Evolutionary conservation across 2,113 vertebrate genomes (phyloP), one percentile per base, ranked within the genome.

Genomic region (Choloepus hoffmanni): DNA sequence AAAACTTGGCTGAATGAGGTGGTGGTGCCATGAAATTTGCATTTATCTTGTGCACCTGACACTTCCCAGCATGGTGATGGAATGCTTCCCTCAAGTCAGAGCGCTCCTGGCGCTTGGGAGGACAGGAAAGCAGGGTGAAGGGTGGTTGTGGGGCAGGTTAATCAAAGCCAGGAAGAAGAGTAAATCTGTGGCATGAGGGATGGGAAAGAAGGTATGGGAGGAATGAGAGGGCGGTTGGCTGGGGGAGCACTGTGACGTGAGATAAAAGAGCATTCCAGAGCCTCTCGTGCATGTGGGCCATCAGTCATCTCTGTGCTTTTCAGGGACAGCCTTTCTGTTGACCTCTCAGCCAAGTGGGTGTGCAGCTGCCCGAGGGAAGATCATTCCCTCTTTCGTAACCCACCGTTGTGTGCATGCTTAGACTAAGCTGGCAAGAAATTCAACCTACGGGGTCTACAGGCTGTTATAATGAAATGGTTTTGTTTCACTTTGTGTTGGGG

Each of bases 21-120:
- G 84, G 87, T 36, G 28, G 81, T 93, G 97, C 95, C 97, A 97
- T 95, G 96, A 97, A 96, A 96, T 96, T 81, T 97, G 96, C 97
- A 96, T 98, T 96, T 84, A 89, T 98, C 97, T 97, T 97, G 74
- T 94, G 91, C 96, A 98, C 95, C 97, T 98, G 97, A 98, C 97
- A 97, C 28, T 78, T 96, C 94, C 93, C 96, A 85, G 97, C 96
- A 96, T 33, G 72, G 96, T 97, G 97, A 98, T 96, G 36, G 86
- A 97, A 85, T 94, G 79, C 65, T 92, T 97, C 83, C 90, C 83
- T 96, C 86, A 43, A 48, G 94, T 92, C 70, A 13, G 76, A 81
- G 78, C 9, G 26, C 65, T 90, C 82, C 79, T 84, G 86, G 91
- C 94, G 96, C 89, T 70, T 92, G 84, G 96, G 94, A 97, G 91